phyloP scores from a whole-genome alignment of 2,113 vertebrate genomes.

The Poecile atricapillus region DNA sequence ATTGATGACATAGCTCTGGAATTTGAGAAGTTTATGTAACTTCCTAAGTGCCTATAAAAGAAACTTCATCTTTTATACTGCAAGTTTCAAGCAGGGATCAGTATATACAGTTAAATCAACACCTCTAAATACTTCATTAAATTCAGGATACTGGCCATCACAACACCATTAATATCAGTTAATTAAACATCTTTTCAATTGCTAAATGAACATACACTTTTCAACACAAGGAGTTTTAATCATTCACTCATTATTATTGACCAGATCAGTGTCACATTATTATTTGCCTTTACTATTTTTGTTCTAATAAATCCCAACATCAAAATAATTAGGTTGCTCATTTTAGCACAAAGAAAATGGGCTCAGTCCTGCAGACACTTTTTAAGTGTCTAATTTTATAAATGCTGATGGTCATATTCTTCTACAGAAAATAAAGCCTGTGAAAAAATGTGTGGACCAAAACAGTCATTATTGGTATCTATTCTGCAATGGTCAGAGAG shows the following conservation, averaged over 20 bases:
- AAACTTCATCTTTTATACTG: neutral
- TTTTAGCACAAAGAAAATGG: neutral
- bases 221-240: neutral
- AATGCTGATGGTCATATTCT: neutral
- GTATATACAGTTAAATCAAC: conserved; percentile 12
- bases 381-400: neutral
- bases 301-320: neutral
- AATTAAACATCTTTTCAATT: neutral
- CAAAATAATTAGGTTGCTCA: neutral
- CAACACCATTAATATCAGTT: neutral
- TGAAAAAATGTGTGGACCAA: neutral
- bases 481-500: neutral
- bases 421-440: neutral
- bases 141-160: conserved; percentile 25
- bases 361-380: neutral
- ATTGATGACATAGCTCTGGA: neutral
- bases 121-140: neutral
- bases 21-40: neutral
- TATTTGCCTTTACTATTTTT: neutral
- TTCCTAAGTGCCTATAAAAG: neutral
- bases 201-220: conserved; percentile 8
- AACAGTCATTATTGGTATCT: neutral
- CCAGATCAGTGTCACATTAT: neutral
- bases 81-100: neutral
- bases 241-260: neutral